These are phyloP conservation scores for Rhogogaster chlorosoma DNA, from an alignment of 2,888 invertebrate species.

Conservation along the genomic window DNA sequence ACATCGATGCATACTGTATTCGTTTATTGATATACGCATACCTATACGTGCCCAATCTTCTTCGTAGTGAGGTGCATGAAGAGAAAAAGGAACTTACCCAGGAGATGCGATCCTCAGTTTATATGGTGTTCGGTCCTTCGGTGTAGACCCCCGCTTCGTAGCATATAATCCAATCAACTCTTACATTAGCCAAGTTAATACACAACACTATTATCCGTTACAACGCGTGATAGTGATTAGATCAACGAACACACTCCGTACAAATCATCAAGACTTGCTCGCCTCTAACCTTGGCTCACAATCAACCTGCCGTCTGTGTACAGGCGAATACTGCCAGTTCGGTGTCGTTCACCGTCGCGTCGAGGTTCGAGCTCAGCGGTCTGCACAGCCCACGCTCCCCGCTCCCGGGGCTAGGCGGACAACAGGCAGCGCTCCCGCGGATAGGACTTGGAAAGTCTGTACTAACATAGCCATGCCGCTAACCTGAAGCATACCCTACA, in stretches of 20 bases:
- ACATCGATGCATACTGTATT: neutral
- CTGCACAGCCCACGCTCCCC: constrained; percentile 26
- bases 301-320: constrained; percentile 23
- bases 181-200: neutral
- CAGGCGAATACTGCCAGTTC: constrained; percentile 35
- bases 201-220: constrained; percentile 9
- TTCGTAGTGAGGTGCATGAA: neutral
- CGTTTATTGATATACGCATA: neutral
- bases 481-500: neutral
- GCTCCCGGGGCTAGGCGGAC: constrained; percentile 28
- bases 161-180: constrained; percentile 14
- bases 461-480: constrained; percentile 20
- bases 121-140: neutral
- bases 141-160: neutral
- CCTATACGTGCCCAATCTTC: neutral
- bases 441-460: constrained; percentile 32
- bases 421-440: constrained; percentile 16
- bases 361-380: constrained; percentile 36
- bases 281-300: constrained; percentile 27
- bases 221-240: neutral
- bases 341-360: constrained; percentile 44
- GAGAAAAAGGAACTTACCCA: neutral
- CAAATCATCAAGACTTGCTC: neutral
- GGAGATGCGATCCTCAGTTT: neutral
- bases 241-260: neutral